Evolutionary conservation across 1,140 invertebrate species (phyloP), one percentile per base, ranked within the genome.

Genomic region (Brachionus koreanus): DNA sequence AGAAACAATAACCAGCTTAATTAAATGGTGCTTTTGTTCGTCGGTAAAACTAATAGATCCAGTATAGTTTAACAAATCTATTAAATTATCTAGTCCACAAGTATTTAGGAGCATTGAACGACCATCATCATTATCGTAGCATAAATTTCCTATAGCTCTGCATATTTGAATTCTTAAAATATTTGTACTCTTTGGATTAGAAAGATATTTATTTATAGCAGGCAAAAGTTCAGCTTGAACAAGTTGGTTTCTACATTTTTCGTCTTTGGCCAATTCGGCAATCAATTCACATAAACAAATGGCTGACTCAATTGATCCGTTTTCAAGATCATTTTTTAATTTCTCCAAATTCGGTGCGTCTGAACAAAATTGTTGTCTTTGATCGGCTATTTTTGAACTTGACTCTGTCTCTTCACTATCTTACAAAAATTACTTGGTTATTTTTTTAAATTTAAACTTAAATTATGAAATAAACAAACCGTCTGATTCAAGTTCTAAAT

Each of bases 251-350:
- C 69, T 74, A 35, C 39, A 79, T n/a, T 35, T 23, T n/a, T 65
- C 76, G 9, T 79, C 76, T 79, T 79, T 79, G 13, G 76, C 76
- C n/a, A 79, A 37, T 35, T 79, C 76, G 37, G 76, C 76, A 16
- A 61, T 65, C 9, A 61, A 13, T 43, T 79, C 61, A 43, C 46
- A 37, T 61, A 65, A 12, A 16, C 13, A n/a, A 16, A 13, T 16
- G 16, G 33, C 19, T 37, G 49, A 35, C 16, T 79, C 49, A 16
- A 65, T 10, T 13, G 69, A 5, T 4, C 37, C 16, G 33, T 74
- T 61, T 29, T 57, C 10, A n/a, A 79, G 33, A 61, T 79, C 76
- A 10, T 25, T 33, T 19, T 23, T 52, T 23, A 77, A n/a, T 9
- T 52, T 37, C 1, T 79, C 42, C 10, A 79, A 79, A n/a, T 79